These are phyloP conservation scores for Paramuricea clavata DNA, from an alignment of 92 coral and sea anemone species.

Conservation along the genomic window DNA sequence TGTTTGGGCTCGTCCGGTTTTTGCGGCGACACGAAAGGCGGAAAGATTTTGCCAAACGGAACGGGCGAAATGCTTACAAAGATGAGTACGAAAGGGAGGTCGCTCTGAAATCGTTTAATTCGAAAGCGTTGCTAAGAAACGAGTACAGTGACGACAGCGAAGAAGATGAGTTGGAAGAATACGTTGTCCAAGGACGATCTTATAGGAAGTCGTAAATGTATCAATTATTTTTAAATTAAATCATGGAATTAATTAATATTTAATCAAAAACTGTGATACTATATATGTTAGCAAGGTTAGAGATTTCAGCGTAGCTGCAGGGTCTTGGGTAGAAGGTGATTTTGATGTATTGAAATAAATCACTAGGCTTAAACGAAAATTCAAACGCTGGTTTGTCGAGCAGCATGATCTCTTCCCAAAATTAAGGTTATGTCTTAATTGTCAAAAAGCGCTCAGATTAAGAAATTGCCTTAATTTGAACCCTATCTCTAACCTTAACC, in stretches of 20 bases:
- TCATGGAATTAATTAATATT: no score
- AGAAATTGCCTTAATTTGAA: no score
- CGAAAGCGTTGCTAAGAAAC: conserved; percentile 89
- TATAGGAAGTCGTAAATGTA: conserved; percentile 9
- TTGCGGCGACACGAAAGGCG: conserved; percentile 74
- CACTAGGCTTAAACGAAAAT: no score
- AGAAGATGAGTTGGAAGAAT: conserved; percentile 91
- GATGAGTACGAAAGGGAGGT: conserved; percentile 87
- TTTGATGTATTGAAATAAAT: no score
- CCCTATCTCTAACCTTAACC: no score
- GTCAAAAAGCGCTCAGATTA: no score
- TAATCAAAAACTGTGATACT: background rate
- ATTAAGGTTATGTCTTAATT: no score
- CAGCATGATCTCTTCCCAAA: no score
- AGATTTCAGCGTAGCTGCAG: no score
- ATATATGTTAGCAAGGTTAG: no score
- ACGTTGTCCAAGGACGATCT: conserved; percentile 33
- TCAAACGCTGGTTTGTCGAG: no score
- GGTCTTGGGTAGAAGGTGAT: no score
- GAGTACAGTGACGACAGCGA: conserved; percentile 98
- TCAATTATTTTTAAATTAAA: background rate
- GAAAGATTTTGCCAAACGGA: conserved; percentile 56
- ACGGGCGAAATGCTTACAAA: conserved; percentile 82
- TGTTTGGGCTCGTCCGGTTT: conserved; percentile 82
- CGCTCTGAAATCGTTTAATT: conserved; percentile 89